Base-by-base conservation (phyloP, 1,140 invertebrate species). In the Panagrolaimus sp. region DNA sequence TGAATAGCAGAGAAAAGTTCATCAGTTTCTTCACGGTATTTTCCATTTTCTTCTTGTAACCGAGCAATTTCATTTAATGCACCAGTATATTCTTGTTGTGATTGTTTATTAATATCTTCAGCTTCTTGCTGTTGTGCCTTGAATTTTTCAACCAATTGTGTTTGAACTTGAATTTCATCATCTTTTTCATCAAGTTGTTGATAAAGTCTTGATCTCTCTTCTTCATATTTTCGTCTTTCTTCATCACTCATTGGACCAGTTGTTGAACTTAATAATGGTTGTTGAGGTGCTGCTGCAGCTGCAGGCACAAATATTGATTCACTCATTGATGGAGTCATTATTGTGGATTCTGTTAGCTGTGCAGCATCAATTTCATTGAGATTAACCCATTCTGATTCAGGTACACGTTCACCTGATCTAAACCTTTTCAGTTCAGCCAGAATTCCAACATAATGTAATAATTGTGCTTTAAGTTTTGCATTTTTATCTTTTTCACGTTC, bases 111-210 rank as follows among this genome's bases (percentile, higher is more conserved):
- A 12, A 71, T 52, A 26, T 83, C 73, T 43, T 81, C 75, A 58
- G 97, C 95, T 83, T 98, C 96, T 82, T 94, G 86, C 87, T 98
- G 91, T 84, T 99, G 96, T 78, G 98, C 93, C 84, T 96, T 97
- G 58, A 98, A 87, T 83, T 95, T 94, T 84, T 99, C 95, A 47
- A 95, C 90, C 77, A 92, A 89, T 84, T 97, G 94, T 68, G 91
- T 93, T 78, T 96, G 92, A 83, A 94, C 92, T 84, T 96, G 96
- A 76, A 99, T 98, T 84, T 99, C 96, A 83, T 99, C 96, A 83
- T 99, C 96, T 85, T 98, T 98, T 79, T 98, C 96, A 83, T 99
- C 96, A 73, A 99, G 85, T 83, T 97, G 94, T 82, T 93, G 90
- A 84, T 98, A 99, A 3, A 99, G 85, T 28, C 91, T 87, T 78